Evolutionary conservation across 2,888 invertebrate species (phyloP), one percentile per base, ranked within the genome.

Genomic region (Luperina nickerlii): DNA sequence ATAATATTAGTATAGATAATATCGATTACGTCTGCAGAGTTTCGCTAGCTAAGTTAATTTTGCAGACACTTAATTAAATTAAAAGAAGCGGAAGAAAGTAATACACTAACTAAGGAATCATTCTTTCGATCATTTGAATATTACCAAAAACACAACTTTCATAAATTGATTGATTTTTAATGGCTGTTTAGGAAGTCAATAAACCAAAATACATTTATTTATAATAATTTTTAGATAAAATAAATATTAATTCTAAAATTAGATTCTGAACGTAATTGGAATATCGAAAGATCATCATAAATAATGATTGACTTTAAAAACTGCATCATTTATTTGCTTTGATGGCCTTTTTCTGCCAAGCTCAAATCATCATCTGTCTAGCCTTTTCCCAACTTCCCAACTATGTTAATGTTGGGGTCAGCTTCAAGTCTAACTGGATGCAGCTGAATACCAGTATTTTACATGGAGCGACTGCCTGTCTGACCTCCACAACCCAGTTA

Each of bases 271-370:
- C 0, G 54, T n/a, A 74, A n/a, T 73, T 66, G n/a, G 38, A 66
- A 80, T 74, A 32, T 51, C 27, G n/a, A n/a, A 24, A 60, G 51
- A 60, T 66, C 42, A 42, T 11, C 27, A 80, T 80, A 74, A 79
- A 51, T 80, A 38, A 80, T 67, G 11, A 73, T 80, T 45, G n/a
- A 67, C 11, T 79, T 32, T 32, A 5, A n/a, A 60, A 80, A 67
- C 20, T 51, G 42, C 38, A 63, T 57, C 9, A 15, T 79, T 54
- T 63, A 70, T 62, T 63, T 65, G 48, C 0, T 42, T 1, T 0
- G 4, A 9, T 54, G 11, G 18, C 42, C 13, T 75, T 75, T 54
- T 54, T 65, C 42, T 54, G 32, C 18, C 75, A 45, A 13, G 18
- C 1, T 71, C 2, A 71, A 57, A 24, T 48, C 5, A 48, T 48